phyloP scores from a whole-genome alignment of 2,113 vertebrate species.

The Suncus etruscus region DNA sequence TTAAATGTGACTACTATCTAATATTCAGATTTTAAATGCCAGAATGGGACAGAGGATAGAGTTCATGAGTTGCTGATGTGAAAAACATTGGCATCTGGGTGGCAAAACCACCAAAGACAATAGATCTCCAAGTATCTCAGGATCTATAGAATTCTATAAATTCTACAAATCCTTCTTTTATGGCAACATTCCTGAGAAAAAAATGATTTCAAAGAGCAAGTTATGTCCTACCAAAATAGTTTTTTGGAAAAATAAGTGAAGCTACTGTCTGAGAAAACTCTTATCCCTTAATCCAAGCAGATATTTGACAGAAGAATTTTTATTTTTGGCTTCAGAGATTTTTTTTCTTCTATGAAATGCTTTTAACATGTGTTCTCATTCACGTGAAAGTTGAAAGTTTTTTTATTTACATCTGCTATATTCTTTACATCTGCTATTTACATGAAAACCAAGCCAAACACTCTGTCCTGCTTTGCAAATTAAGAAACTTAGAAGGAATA shows the following conservation, averaged over 20 bases:
- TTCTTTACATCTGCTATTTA: neutral
- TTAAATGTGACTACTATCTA: neutral
- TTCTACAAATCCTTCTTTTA: neutral
- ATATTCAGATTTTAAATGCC: neutral
- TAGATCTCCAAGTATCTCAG: neutral
- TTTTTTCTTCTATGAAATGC: neutral
- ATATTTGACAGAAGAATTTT: slow-evolving; percentile 24
- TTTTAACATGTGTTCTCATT: neutral
- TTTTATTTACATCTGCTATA: neutral
- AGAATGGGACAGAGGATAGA: neutral
- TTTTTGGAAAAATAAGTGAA: neutral
- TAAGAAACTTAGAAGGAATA: neutral
- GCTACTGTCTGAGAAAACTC: neutral
- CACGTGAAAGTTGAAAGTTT: neutral
- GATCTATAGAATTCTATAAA: neutral
- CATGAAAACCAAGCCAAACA: neutral
- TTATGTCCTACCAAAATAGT: neutral
- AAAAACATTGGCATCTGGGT: neutral
- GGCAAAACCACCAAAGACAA: neutral
- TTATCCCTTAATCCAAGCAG: neutral
- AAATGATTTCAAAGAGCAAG: neutral
- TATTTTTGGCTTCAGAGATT: slow-evolving; percentile 27
- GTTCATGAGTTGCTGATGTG: neutral
- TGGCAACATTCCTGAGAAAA: neutral
- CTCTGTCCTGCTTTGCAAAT: neutral